Evolutionary conservation across 2,797 vertebrate species (phyloP).

Genomic region (Erethizon dorsatum): DNA sequence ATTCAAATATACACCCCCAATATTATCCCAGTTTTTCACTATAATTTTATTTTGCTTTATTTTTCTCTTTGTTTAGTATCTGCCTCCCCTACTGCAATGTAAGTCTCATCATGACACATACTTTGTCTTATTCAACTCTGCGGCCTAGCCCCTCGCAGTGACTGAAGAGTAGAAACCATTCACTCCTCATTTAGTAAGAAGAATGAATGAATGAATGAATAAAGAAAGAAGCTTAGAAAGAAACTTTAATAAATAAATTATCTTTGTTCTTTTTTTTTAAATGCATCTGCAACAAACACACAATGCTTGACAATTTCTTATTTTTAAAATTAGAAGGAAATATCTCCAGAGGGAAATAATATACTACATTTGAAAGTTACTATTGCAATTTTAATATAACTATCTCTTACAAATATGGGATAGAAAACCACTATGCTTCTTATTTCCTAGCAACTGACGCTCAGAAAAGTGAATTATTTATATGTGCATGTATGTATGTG

Average conservation of each 20-base stretch:
- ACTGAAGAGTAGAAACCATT: no score
- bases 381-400: background rate
- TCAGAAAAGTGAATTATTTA: background rate
- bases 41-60: background rate
- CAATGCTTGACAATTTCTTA: background rate
- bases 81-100: background rate
- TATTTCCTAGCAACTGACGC: background rate
- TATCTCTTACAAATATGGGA: background rate
- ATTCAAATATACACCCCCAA: background rate
- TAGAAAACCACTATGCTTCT: background rate
- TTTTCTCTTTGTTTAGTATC: background rate
- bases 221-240: background rate
- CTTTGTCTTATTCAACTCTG: background rate
- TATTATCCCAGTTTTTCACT: background rate
- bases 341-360: background rate
- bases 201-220: background rate
- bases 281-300: background rate
- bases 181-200: background rate
- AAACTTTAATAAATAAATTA: background rate
- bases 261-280: background rate
- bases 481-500: background rate
- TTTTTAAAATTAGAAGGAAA: background rate
- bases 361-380: background rate
- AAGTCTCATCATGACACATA: background rate
- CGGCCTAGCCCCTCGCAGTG: background rate